Base-by-base conservation (phyloP, 2,797 vertebrate genomes). In the Oreortyx pictus region DNA sequence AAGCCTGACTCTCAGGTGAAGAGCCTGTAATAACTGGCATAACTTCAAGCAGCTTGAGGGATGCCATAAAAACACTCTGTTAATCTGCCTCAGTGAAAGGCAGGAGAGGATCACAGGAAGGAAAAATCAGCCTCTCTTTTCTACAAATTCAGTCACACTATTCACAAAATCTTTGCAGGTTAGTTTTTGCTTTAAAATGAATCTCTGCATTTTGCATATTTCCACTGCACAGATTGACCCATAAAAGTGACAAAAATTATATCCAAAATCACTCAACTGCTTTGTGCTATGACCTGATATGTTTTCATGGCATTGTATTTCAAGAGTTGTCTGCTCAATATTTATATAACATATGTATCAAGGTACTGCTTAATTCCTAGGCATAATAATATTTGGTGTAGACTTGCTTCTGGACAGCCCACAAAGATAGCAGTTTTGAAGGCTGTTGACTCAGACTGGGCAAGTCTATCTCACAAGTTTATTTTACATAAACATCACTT, bases 181-280 rank as follows among this genome's bases (percentile, higher is more conserved):
- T 83, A 33, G 20, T 14, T 65, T 31, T 50, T 88, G 31, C 31
- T 71, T 82, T 71, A 44, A 73, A 84, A 61, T 14, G 14, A 77
- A 81, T 41, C 25, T 0, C 23, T 0, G 0, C 17, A 59, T 83
- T 78, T 59, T 56, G 17, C 1, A 0, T 23, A 92, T 65, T 82
- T 68, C 31, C 68, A 76, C 35, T 39, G 10, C 35, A 54, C 5
- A 61, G 31, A 57, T 15, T 33, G 74, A 82, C 39, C 6, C 33
- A 85, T n/a, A 62, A 31, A 83, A 67, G 44, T 16, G 46, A 76
- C 19, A 65, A 84, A 92, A 66, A 1, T 11, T 56, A 27, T 37
- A 25, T 29, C 33, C 25, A 67, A 33, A 8, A 39, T 39, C 25
- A 80, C 43, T 22, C 68, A 61, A 54, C 44, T 75, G 39, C 43